Evolutionary conservation across 2,113 vertebrate genomes (phyloP).

Genomic region (Columba livia): DNA sequence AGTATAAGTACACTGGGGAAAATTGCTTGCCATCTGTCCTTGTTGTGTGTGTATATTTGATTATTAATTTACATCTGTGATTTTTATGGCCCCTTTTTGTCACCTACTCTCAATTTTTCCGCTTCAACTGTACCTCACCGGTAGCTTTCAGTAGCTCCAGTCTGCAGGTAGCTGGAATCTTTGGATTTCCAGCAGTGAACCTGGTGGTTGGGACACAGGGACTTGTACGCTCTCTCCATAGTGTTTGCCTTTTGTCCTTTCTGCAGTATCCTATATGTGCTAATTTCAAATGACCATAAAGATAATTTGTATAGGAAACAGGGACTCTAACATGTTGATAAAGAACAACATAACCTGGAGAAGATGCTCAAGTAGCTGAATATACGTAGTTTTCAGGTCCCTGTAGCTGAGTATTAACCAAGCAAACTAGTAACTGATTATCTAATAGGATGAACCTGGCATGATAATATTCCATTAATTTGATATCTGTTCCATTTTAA

Average conservation of each 20-base stretch:
- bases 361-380: background rate
- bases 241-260: background rate
- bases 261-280: background rate
- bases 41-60: slow-evolving; percentile 50
- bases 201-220: background rate
- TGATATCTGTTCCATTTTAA: background rate
- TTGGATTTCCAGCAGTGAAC: background rate
- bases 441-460: background rate
- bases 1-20: slow-evolving; percentile 59
- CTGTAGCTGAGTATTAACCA: background rate
- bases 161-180: background rate
- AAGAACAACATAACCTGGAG: background rate
- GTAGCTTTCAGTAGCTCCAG: background rate
- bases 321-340: background rate
- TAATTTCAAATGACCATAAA: background rate
- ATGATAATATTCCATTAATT: background rate
- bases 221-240: background rate
- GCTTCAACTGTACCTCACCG: background rate
- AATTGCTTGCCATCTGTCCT: slow-evolving; percentile 73
- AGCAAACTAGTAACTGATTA: background rate
- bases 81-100: slow-evolving; percentile 18
- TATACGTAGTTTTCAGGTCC: background rate
- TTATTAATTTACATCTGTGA: slow-evolving; percentile 62
- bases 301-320: background rate
- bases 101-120: background rate